Conservation (phyloP, 2,888 invertebrate species). For the Agrochola macilenta region DNA sequence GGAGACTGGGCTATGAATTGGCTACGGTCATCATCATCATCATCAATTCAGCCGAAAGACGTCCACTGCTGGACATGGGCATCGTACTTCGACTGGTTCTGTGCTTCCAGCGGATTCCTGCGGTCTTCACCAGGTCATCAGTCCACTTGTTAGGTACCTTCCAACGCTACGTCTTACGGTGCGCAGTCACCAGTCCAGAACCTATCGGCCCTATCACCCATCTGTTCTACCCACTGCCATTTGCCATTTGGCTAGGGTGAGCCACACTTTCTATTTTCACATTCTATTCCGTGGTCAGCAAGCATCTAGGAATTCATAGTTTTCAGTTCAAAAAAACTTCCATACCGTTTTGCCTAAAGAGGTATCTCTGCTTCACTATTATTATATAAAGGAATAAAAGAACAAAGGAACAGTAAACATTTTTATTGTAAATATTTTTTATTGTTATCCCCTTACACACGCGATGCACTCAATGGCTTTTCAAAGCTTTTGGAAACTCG, state of each 20-base stretch:
- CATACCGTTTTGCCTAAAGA: background rate
- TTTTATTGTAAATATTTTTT: conserved; percentile 90
- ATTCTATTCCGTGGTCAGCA: background rate
- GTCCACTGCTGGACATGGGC: background rate
- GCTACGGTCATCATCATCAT: background rate
- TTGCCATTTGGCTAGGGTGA: background rate
- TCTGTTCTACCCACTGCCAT: background rate
- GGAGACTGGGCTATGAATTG: background rate
- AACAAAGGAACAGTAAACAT: conserved; percentile 88
- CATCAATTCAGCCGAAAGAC: background rate
- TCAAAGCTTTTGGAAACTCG: conserved; percentile 79
- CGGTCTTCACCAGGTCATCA: background rate
- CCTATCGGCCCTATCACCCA: background rate
- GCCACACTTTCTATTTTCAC: background rate
- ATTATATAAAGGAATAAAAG: conserved; percentile 76
- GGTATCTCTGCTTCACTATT: background rate
- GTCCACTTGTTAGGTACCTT: background rate
- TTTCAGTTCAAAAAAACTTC: background rate
- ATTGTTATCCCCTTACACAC: conserved; percentile 87
- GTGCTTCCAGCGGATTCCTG: background rate
- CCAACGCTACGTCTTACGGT: background rate
- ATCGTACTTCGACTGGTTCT: background rate
- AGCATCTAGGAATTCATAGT: background rate
- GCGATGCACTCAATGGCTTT: conserved; percentile 83
- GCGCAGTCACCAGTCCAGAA: background rate